Percentiles rank a stretch among this genome's conserved stretches.
Evolutionary conservation across 2,113 vertebrate species (phyloP).

Genomic region (Alaudala cheleensis): DNA sequence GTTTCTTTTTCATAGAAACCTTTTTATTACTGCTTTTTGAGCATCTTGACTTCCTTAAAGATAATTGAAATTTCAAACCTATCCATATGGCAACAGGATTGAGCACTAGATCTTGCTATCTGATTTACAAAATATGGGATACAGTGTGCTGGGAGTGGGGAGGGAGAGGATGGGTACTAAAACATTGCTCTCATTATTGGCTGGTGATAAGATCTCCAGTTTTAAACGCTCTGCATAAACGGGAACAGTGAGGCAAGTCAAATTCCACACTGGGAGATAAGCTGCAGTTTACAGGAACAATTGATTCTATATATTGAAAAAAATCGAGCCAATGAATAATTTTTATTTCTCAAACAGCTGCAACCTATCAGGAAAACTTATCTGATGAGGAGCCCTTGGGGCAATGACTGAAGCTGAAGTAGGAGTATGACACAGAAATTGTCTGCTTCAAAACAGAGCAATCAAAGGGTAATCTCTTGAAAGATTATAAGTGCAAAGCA

Average conservation of each 20-base stretch:
- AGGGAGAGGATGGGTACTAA: neutral
- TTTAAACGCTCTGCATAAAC: neutral
- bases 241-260: neutral
- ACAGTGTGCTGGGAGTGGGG: neutral
- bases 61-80: neutral
- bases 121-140: neutral
- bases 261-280: neutral
- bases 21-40: neutral
- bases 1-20: neutral
- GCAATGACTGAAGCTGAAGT: neutral
- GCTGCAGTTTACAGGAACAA: neutral
- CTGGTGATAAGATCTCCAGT: neutral
- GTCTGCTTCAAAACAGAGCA: neutral
- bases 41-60: neutral
- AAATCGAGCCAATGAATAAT: neutral
- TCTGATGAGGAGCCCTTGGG: neutral
- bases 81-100: neutral
- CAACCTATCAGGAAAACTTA: neutral
- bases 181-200: neutral
- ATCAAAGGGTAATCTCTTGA: constrained; percentile 10
- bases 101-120: neutral
- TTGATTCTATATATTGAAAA: constrained; percentile 8
- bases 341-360: constrained; percentile 16
- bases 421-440: neutral
- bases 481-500: neutral